Evolutionary conservation across 1,140 invertebrate genomes (phyloP).

Genomic region (Apocrypta bakeri): DNA sequence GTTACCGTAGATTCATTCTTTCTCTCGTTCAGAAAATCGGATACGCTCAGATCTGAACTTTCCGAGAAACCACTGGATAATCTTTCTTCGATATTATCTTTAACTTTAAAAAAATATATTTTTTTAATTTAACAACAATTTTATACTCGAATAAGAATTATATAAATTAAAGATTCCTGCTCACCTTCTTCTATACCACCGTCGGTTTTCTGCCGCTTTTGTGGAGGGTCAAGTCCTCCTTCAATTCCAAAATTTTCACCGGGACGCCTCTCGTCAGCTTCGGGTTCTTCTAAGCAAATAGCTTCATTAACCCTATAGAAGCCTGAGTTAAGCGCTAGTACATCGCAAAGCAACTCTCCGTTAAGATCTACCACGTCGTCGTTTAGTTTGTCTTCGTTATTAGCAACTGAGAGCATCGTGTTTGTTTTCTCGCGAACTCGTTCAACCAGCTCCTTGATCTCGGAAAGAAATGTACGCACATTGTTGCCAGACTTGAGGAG

Average conservation of each 20-base stretch:
- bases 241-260: slow-evolving; percentile 35
- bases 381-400: slow-evolving; percentile 50
- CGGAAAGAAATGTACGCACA: slow-evolving; percentile 61
- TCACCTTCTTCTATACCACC: slow-evolving; percentile 56
- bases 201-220: slow-evolving; percentile 60
- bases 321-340: slow-evolving; percentile 63
- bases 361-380: slow-evolving; percentile 62
- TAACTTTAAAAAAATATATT: slow-evolving; percentile 34
- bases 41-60: slow-evolving; percentile 61
- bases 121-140: not conserved
- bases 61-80: slow-evolving; percentile 65
- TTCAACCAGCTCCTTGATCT: slow-evolving; percentile 64
- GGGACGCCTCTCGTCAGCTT: slow-evolving; percentile 22
- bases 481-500: slow-evolving; percentile 68
- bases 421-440: slow-evolving; percentile 62
- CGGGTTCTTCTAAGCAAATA: slow-evolving; percentile 49
- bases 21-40: slow-evolving; percentile 64
- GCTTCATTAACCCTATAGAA: slow-evolving; percentile 61
- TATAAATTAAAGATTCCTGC: not conserved
- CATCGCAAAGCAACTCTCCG: slow-evolving; percentile 63
- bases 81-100: slow-evolving; percentile 65
- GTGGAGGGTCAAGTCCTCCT: slow-evolving; percentile 55
- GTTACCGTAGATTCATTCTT: slow-evolving; percentile 53
- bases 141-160: not conserved
- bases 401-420: slow-evolving; percentile 55